Conservation (phyloP, 2,113 vertebrate genomes). For the Pleuronectes platessa region DNA sequence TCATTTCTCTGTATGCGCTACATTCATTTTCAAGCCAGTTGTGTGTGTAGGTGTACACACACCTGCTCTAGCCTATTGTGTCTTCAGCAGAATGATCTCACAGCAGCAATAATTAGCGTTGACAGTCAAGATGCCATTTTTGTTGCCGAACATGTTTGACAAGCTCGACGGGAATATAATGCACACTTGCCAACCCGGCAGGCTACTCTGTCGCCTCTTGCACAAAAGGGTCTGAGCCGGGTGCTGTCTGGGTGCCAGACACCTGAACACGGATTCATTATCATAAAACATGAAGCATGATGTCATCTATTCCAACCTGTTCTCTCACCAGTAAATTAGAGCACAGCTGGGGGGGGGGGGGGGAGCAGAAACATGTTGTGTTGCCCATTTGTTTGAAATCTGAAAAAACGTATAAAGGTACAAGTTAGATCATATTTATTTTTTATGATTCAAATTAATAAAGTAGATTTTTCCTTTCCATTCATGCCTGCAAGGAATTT, state of each 20-base stretch:
- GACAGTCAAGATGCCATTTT: slow-evolving; percentile 51
- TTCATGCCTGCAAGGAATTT: slow-evolving; percentile 72
- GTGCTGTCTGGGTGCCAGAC: slow-evolving; percentile 21
- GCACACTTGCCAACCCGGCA: slow-evolving; percentile 46
- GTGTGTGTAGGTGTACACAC: slow-evolving; percentile 22
- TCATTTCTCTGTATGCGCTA: not conserved
- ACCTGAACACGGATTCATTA: slow-evolving; percentile 32
- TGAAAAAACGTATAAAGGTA: not conserved
- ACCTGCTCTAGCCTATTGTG: slow-evolving; percentile 16
- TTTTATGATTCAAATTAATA: slow-evolving; percentile 20
- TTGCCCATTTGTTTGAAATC: not conserved
- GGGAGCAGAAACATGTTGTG: not conserved
- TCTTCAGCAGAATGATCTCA: slow-evolving; percentile 44
- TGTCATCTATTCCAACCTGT: slow-evolving; percentile 33
- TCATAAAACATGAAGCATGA: slow-evolving; percentile 43
- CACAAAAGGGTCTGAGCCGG: slow-evolving; percentile 23
- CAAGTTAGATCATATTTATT: not conserved
- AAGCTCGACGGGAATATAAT: slow-evolving; percentile 72
- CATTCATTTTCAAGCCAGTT: not conserved
- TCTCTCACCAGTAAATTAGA: slow-evolving; percentile 1
- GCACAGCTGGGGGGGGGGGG: not conserved
- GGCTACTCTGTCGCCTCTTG: slow-evolving; percentile 16
- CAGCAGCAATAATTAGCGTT: slow-evolving; percentile 36
- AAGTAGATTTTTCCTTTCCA: slow-evolving; percentile 60
- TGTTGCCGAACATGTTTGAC: slow-evolving; percentile 68